Base-by-base conservation (phyloP, 2,888 invertebrate species). In the Muscina levida region DNA sequence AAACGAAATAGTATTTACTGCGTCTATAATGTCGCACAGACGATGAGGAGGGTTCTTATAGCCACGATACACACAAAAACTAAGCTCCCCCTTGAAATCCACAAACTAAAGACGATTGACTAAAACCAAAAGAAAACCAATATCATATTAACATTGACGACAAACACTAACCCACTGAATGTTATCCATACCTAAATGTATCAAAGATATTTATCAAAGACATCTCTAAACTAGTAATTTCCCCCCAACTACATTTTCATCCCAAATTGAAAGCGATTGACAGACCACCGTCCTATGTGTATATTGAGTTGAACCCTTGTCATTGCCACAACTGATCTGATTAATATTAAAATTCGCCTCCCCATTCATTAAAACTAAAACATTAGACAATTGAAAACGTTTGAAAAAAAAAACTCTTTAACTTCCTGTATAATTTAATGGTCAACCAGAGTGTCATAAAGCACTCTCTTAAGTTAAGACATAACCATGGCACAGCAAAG, bases 291-390 rank as follows among this genome's bases (percentile, higher is more conserved):
- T n/a, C n/a, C n/a, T n/a, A n/a, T n/a, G n/a, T n/a, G n/a, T n/a
- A n/a, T n/a, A n/a, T n/a, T n/a, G n/a, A n/a, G n/a, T n/a, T n/a
- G n/a, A 24, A 53, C 53, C 53, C 53, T 53, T 24, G 13, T 53
- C 53, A 53, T 19, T 8, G 13, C 8, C 53, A 53, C 24, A 53
- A 53, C 53, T 53, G 53, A 53, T 53, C 53, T 53, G 53, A 53
- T 53, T 53, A 53, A 13, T 22, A 22, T 1, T 4, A 53, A 44
- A 53, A 53, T 22, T 15, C 13, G 22, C 4, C 5, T 44, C 44
- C n/a, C 44, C 6, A 11, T 44, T 13, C 24, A 51, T 51, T 53
- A 53, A 22, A 24, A 17, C 22, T 53, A 13, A 22, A 53, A 51
- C 5, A 2, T 19, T 22, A 5, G 51, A 51, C 19, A 51, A 51